Conservation (phyloP, 2,113 vertebrate species). For the Mormyrus lacerda region DNA sequence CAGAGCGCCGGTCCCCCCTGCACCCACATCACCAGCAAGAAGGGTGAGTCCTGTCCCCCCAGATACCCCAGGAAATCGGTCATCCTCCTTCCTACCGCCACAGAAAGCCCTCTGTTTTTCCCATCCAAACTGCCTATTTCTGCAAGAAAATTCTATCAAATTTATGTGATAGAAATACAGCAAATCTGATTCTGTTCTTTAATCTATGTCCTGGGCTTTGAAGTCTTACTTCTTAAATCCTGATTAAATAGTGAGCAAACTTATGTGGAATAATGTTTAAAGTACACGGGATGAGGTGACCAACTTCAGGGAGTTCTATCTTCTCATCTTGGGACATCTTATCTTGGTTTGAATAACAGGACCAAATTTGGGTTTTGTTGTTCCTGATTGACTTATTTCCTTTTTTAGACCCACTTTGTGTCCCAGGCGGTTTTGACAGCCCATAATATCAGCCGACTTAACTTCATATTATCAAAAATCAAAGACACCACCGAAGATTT, state of each 20-base stretch:
- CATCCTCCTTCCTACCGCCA: not conserved
- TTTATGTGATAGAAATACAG: not conserved
- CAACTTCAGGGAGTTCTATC: not conserved
- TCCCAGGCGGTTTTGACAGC: not conserved
- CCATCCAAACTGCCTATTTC: not conserved
- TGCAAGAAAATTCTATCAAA: not conserved
- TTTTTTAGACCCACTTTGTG: not conserved
- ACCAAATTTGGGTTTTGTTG: not conserved
- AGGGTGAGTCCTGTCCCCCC: slow-evolving; percentile 37
- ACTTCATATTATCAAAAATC: not conserved
- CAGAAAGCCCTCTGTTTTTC: not conserved
- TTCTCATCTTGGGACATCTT: not conserved
- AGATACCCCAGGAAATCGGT: not conserved
- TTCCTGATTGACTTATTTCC: not conserved
- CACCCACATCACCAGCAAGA: slow-evolving; percentile 46
- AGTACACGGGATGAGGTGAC: not conserved
- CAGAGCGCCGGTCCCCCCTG: slow-evolving; percentile 57
- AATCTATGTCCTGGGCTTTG: not conserved
- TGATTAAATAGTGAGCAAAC: not conserved
- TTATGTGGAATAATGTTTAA: not conserved
- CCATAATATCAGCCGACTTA: not conserved
- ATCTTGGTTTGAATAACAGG: not conserved
- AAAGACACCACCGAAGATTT: not conserved
- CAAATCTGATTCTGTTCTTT: not conserved
- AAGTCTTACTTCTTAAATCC: not conserved